phyloP scores from a whole-genome alignment of 2,888 invertebrate genomes.

The Himalopsyche anomala region DNA sequence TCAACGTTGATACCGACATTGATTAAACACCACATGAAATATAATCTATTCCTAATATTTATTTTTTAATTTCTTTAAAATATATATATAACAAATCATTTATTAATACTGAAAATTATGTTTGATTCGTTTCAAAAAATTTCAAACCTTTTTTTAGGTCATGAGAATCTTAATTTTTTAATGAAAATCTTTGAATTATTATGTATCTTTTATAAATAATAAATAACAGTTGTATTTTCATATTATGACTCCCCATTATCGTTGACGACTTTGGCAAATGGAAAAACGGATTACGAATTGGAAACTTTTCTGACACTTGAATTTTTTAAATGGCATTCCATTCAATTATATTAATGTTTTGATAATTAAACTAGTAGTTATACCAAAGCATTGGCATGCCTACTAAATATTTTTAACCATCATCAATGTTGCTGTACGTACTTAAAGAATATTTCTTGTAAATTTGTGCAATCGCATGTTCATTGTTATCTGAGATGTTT shows the following conservation, averaged over 20 bases:
- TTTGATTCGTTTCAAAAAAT: no score
- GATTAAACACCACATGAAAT: constrained; percentile 53
- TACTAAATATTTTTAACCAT: constrained; percentile 58
- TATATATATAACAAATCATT: no score
- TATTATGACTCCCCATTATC: constrained; percentile 56
- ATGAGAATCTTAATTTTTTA: not conserved
- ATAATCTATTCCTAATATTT: not conserved
- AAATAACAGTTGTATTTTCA: constrained; percentile 57
- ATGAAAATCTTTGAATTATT: constrained; percentile 47
- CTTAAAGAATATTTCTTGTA: constrained; percentile 52
- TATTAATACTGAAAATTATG: no score
- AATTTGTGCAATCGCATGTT: constrained; percentile 57
- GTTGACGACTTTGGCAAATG: constrained; percentile 63
- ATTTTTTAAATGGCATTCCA: constrained; percentile 60
- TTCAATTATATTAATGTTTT: constrained; percentile 56
- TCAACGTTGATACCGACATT: constrained; percentile 77
- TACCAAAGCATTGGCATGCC: constrained; percentile 46
- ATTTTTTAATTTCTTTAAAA: no score
- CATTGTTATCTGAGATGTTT: constrained; percentile 50
- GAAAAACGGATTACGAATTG: constrained; percentile 62
- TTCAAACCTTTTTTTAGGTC: no score
- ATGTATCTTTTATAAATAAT: constrained; percentile 51
- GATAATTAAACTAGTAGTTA: constrained; percentile 48
- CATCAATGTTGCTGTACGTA: constrained; percentile 65
- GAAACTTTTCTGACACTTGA: constrained; percentile 55